These are phyloP conservation scores for Leucophenga montana DNA, from an alignment of 2,888 invertebrate genomes.

Conservation along the genomic window DNA sequence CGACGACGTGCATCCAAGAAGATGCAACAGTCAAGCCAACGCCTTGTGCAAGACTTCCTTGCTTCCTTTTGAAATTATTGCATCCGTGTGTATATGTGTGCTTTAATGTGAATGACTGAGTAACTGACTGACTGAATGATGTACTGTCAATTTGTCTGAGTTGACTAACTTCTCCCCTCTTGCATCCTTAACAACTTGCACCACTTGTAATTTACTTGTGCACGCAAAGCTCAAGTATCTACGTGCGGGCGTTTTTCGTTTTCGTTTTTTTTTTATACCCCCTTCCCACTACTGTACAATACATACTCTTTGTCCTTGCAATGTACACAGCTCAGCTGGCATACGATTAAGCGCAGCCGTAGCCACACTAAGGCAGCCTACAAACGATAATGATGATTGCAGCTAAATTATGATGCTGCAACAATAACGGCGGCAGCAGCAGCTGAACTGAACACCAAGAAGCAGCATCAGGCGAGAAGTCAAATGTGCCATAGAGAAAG, in stretches of 20 bases:
- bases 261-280: neutral
- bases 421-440: slow-evolving; percentile 38
- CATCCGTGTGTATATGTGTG: too few species aligned
- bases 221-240: slow-evolving; percentile 52
- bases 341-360: slow-evolving; percentile 5
- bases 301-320: neutral
- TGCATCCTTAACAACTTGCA: slow-evolving; percentile 23
- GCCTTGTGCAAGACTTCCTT: slow-evolving; percentile 60
- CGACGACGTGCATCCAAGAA: slow-evolving; percentile 34
- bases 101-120: slow-evolving; percentile 37
- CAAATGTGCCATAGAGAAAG: slow-evolving; percentile 50
- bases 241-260: slow-evolving; percentile 62
- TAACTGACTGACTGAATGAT: slow-evolving; percentile 55
- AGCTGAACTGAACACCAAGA: too few species aligned
- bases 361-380: slow-evolving; percentile 39
- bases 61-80: slow-evolving; percentile 33
- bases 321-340: slow-evolving; percentile 11
- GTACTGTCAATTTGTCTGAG: slow-evolving; percentile 22
- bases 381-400: slow-evolving; percentile 71
- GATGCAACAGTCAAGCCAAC: slow-evolving; percentile 50
- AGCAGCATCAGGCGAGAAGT: slow-evolving; percentile 36
- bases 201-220: slow-evolving; percentile 47
- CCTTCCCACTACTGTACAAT: neutral
- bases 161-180: neutral
- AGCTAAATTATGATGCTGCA: slow-evolving; percentile 70